Base-by-base conservation (phyloP, 2,888 invertebrate genomes). In the Phengaris arion region DNA sequence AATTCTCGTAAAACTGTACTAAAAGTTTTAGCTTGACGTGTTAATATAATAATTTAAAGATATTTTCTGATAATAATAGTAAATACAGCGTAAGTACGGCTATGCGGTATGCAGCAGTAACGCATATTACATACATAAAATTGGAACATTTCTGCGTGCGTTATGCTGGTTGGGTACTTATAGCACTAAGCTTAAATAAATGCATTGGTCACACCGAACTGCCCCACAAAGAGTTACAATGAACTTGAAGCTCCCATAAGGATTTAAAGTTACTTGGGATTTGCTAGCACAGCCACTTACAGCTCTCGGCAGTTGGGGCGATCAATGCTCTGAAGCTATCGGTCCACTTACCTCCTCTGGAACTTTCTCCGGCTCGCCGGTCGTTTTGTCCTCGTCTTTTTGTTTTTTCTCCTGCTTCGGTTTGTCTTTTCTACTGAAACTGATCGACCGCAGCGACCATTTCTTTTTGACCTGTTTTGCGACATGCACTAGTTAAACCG, bases 361-460 rank as follows among this genome's bases (percentile, higher is more conserved):
- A 78, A 95, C 94, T 87, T 94, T 94, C 84, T 95, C 94, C 84
- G 95, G 94, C 89, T 96, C 91, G 83, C 94, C 94, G 87, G 94
- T 93, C 82, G 94, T 89, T 88, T 94, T 89, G 73, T 96, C 89
- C 46, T 93, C 92, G 10, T 93, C 92, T 80, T 95, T 95, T 82
- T 93, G 92, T 81, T 94, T 94, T 89, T 97, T 96, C 83, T 94
- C 95, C 81, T 97, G 97, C 90, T 97, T 97, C 82, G 95, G 96
- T 94, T 97, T 97, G 87, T 97, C 97, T 91, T 97, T 97, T 91
- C 96, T 96, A 86, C 97, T 96, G 91, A 97, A 97, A 86, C 97
- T 97, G 93, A 97, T 96, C 86, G 96, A 97, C 86, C 97, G 95
- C 91, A 97, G 96, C 83, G 97, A 97, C 97, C 97, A 97, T 94